A percentile compares a stretch with the other conserved stretches of the same genome.
Evolutionary conservation across 2,888 invertebrate species (phyloP).

Genomic region (Spicauda simplicius): DNA sequence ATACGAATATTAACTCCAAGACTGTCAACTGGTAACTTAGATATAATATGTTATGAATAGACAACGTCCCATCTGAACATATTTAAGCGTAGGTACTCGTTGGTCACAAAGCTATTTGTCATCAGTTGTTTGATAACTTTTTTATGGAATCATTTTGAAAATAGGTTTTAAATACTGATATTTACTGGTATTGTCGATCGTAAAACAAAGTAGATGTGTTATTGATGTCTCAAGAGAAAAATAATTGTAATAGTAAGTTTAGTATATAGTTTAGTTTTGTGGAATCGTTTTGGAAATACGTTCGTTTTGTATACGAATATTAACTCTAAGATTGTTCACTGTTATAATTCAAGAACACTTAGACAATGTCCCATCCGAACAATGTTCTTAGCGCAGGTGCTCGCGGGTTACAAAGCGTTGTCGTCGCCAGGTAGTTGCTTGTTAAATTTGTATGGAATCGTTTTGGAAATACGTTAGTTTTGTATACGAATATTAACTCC

Average conservation of each 20-base stretch:
- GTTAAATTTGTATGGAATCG: not conserved
- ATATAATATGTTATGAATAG: conserved; percentile 9
- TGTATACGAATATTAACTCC: too few species aligned
- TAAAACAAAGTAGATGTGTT: too few species aligned
- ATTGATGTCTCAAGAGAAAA: too few species aligned
- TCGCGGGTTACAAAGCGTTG: not conserved
- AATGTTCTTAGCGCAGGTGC: not conserved
- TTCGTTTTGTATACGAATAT: too few species aligned
- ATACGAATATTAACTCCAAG: too few species aligned
- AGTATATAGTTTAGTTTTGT: too few species aligned
- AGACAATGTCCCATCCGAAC: conserved; percentile 11
- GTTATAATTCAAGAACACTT: too few species aligned
- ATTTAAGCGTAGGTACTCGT: not conserved
- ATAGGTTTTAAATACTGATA: not conserved
- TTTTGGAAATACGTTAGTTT: not conserved
- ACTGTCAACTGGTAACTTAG: conserved; percentile 3
- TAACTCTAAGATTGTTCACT: too few species aligned
- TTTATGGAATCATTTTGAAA: not conserved
- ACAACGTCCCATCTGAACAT: conserved; percentile 8
- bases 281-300: not conserved
- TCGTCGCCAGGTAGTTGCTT: not conserved
- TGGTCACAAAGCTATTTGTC: too few species aligned
- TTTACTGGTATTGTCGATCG: too few species aligned
- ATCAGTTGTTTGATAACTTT: not conserved
- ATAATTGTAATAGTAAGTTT: too few species aligned